Conservation (phyloP, 1,140 invertebrate genomes). For the Lanistes nyassanus region DNA sequence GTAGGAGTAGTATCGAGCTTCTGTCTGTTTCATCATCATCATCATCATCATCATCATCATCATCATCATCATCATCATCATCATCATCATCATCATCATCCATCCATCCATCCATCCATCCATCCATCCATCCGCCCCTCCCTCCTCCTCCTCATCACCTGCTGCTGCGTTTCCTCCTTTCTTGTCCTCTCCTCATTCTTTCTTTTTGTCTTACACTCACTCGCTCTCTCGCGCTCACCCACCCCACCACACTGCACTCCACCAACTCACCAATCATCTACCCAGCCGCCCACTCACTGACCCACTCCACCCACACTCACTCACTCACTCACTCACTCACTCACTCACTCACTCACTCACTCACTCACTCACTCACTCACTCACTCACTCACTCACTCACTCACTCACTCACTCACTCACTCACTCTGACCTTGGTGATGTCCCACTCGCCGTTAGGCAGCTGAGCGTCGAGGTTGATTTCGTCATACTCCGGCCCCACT, state of each 20-base stretch:
- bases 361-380: slow-evolving; percentile 12
- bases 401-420: not conserved
- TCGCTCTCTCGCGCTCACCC: not conserved
- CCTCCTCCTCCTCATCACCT: not conserved
- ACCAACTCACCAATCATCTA: not conserved
- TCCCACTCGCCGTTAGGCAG: slow-evolving; percentile 55
- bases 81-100: slow-evolving; percentile 17
- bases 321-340: not conserved
- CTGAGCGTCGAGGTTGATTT: slow-evolving; percentile 36
- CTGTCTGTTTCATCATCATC: slow-evolving; percentile 5
- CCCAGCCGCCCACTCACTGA: slow-evolving; percentile 11
- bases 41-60: slow-evolving; percentile 1
- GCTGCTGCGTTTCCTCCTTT: not conserved
- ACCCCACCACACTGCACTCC: not conserved
- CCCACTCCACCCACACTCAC: not conserved
- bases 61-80: slow-evolving; percentile 15
- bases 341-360: not conserved
- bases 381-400: slow-evolving; percentile 14
- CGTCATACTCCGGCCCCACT: slow-evolving; percentile 33
- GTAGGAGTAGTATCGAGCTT: slow-evolving; percentile 30
- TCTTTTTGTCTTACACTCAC: not conserved
- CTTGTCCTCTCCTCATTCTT: not conserved
- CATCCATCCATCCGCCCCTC: not conserved
- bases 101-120: too few species aligned
- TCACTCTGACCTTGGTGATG: slow-evolving; percentile 28